Base-by-base conservation (phyloP, 2,797 vertebrate genomes). In the Xerus rutilus region DNA sequence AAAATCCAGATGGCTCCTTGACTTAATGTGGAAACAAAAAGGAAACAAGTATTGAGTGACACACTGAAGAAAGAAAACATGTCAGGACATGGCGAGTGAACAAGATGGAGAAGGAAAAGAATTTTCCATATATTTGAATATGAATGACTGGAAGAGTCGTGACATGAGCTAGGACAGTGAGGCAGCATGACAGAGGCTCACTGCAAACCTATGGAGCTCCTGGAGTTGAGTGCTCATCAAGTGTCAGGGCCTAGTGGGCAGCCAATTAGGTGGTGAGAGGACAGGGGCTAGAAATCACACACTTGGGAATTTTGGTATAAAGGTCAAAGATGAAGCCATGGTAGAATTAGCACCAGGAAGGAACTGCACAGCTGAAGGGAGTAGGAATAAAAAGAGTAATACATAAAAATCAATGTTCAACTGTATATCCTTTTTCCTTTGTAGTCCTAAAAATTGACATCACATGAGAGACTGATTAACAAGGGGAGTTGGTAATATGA, bases 391-490 rank as follows among this genome's bases (percentile, higher is more conserved):
- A 64, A 54, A 93, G 15, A 81, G 21, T 30, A 45, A 52, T 39
- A 67, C 69, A 47, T 21, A 84, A 94, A 90, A 92, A 18, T 54
- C 43, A 91, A 4, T 49, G 43, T 96, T 97, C 39, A 82, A 59
- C 73, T 90, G 15, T n/a, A 85, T 90, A 67, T 74, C 8, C 14
- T 18, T 57, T 81, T 57, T 87, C 10, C 13, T 94, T 82, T 93
- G 67, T 11, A 92, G 3, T 92, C 32, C 35, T 95, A 30, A 89
- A 96, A 96, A 57, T 52, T 88, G 83, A 90, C 70, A 83, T 88
- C 47, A 73, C 49, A 59, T 59, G 57, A 95, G n/a, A 83, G 35
- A 72, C 5, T 85, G 52, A 47, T 65, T 86, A 82, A 92, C 21
- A 70, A 52, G 49, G 21, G 15, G 47, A 92, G 32, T 23, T 96